A percentile compares a stretch with the other conserved stretches of the same genome.
Evolutionary conservation across 2,888 invertebrate genomes (phyloP).

Genomic region (Exephanes ischioxanthus): DNA sequence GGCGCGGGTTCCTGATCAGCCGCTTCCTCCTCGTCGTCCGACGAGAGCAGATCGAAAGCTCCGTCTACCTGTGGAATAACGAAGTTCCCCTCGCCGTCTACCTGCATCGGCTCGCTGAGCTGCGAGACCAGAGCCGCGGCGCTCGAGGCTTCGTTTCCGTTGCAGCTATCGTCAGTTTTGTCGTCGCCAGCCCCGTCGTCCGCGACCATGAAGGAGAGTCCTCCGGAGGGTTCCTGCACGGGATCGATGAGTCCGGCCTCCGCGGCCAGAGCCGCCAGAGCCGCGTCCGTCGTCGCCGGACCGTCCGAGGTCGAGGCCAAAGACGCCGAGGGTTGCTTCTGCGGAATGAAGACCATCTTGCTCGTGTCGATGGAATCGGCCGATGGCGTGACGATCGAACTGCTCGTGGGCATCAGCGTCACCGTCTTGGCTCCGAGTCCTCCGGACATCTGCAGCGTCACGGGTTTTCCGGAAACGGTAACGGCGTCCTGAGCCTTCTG

Average conservation of each 20-base stretch:
- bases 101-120: constrained; percentile 81
- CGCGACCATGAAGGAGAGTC: constrained; percentile 82
- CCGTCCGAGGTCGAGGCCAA: constrained; percentile 87
- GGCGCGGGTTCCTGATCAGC: constrained; percentile 48
- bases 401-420: constrained; percentile 86
- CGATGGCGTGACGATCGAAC: constrained; percentile 81
- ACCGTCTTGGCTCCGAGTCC: constrained; percentile 88
- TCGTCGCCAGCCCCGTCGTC: constrained; percentile 78
- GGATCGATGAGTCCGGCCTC: constrained; percentile 88
- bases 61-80: constrained; percentile 84
- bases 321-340: constrained; percentile 87
- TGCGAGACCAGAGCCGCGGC: constrained; percentile 79
- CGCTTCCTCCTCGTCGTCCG: constrained; percentile 76
- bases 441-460: constrained; percentile 90
- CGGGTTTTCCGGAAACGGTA: constrained; percentile 90
- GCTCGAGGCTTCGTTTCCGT: constrained; percentile 80
- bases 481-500: constrained; percentile 87
- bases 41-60: constrained; percentile 78
- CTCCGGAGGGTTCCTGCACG: constrained; percentile 82
- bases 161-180: constrained; percentile 83
- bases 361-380: constrained; percentile 80
- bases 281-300: constrained; percentile 88
- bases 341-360: constrained; percentile 84
- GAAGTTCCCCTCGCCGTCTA: constrained; percentile 82
- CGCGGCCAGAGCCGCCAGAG: constrained; percentile 88